phyloP scores from a whole-genome alignment of 2,113 vertebrate species.

The Catharus bicknelli region DNA sequence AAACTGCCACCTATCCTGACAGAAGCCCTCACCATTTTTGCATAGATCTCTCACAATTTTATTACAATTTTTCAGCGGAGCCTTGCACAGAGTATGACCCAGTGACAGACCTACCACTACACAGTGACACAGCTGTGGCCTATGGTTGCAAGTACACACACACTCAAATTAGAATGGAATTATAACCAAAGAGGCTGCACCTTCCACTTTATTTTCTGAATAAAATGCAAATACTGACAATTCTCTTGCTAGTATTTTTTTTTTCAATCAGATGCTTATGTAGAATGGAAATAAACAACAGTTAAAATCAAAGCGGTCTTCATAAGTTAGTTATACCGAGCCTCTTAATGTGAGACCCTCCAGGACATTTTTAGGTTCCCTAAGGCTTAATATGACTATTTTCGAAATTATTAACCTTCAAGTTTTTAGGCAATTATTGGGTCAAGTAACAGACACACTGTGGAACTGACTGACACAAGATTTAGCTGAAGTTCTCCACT shows the following conservation, averaged over 20 bases:
- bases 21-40: not conserved
- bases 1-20: not conserved
- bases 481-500: too few species aligned
- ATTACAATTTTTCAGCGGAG: rapidly evolving
- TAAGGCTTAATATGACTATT: rapidly evolving
- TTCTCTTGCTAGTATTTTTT: constrained; percentile 58
- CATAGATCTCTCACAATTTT: not conserved
- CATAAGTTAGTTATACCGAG: too few species aligned
- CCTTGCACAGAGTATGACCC: not conserved
- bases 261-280: constrained; percentile 66
- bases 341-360: not conserved
- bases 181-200: rapidly evolving
- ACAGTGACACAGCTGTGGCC: rapidly evolving
- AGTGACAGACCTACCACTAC: not conserved
- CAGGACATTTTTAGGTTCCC: not conserved
- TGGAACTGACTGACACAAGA: too few species aligned
- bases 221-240: constrained; percentile 69
- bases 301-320: not conserved
- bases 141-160: rapidly evolving
- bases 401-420: not conserved
- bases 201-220: not conserved
- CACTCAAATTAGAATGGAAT: rapidly evolving
- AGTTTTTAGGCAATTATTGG: rapidly evolving
- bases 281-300: constrained; percentile 33
- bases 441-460: rapidly evolving